phyloP scores from a whole-genome alignment of 2,113 vertebrate genomes.

The Triplophysa tibetana region DNA sequence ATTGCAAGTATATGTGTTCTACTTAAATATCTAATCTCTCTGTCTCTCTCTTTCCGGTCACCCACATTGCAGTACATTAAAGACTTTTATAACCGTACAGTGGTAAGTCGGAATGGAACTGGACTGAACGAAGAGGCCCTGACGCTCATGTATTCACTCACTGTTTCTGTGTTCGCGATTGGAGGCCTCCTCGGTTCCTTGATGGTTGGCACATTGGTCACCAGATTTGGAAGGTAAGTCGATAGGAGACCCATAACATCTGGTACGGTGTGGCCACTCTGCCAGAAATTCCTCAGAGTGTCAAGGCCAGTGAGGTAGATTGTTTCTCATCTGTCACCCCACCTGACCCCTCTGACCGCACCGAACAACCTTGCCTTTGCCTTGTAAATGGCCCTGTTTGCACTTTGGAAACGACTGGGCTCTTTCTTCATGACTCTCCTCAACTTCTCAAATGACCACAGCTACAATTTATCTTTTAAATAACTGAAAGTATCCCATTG shows the following conservation, averaged over 20 bases:
- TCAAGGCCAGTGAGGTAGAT: slow-evolving; percentile 34
- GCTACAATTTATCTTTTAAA: neutral
- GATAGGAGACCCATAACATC: slow-evolving; percentile 46
- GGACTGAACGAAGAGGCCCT: slow-evolving; percentile 70
- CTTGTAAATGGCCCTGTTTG: slow-evolving; percentile 46
- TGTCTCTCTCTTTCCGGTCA: neutral
- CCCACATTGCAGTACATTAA: slow-evolving; percentile 87
- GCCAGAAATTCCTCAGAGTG: slow-evolving; percentile 45
- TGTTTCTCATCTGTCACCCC: slow-evolving; percentile 50
- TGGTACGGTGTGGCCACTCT: slow-evolving; percentile 44
- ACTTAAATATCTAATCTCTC: neutral
- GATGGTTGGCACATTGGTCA: slow-evolving; percentile 82
- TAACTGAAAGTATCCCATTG: neutral
- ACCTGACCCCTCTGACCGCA: slow-evolving; percentile 42
- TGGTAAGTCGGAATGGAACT: slow-evolving; percentile 73
- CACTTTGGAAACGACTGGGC: slow-evolving; percentile 28
- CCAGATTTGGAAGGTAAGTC: slow-evolving; percentile 82
- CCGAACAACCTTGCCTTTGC: slow-evolving; percentile 36
- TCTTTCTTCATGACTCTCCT: neutral
- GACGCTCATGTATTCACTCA: slow-evolving; percentile 86
- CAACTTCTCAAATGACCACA: slow-evolving; percentile 11
- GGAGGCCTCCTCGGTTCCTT: slow-evolving; percentile 85
- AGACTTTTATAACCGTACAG: slow-evolving; percentile 85
- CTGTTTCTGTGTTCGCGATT: slow-evolving; percentile 85
- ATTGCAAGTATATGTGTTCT: no score